Conservation (phyloP, 2,113 vertebrate genomes). For the Perognathus longimembris region DNA sequence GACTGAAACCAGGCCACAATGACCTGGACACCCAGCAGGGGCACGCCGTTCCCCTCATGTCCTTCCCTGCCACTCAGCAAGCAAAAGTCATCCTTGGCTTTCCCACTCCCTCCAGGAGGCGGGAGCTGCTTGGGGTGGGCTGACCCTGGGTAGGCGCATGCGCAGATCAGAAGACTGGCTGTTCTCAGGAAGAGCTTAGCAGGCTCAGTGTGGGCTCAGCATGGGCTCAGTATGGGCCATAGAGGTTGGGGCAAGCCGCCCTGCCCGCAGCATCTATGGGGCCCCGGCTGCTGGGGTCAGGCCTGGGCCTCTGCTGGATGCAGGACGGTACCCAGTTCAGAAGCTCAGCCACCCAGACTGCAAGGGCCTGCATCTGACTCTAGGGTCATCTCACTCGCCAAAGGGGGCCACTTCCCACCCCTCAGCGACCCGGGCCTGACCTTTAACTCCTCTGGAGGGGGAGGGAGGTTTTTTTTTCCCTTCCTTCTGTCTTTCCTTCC, state of each 20-base stretch:
- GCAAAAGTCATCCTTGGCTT: background rate
- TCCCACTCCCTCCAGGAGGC: background rate
- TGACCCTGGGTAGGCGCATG: too few species aligned
- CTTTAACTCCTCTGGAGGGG: too few species aligned
- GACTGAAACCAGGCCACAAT: background rate
- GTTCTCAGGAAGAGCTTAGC: background rate
- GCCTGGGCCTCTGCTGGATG: background rate
- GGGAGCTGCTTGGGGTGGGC: background rate
- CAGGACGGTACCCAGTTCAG: accelerated
- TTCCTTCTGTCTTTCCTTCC: too few species aligned
- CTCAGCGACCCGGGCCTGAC: too few species aligned
- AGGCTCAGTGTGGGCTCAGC: too few species aligned
- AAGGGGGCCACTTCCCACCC: too few species aligned
- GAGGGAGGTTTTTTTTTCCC: too few species aligned
- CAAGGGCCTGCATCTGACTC: too few species aligned
- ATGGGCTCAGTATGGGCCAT: too few species aligned
- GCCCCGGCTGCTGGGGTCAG: background rate
- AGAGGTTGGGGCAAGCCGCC: background rate
- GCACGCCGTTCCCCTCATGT: too few species aligned
- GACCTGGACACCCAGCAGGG: background rate
- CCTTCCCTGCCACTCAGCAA: accelerated
- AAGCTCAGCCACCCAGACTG: background rate
- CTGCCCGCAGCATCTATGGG: background rate
- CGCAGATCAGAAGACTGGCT: too few species aligned
- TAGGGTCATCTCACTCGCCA: too few species aligned